A percentile compares a stretch with the other conserved stretches of the same genome.
phyloP scores from a whole-genome alignment of 2,888 invertebrate genomes.

The Matsumyia berberina region DNA sequence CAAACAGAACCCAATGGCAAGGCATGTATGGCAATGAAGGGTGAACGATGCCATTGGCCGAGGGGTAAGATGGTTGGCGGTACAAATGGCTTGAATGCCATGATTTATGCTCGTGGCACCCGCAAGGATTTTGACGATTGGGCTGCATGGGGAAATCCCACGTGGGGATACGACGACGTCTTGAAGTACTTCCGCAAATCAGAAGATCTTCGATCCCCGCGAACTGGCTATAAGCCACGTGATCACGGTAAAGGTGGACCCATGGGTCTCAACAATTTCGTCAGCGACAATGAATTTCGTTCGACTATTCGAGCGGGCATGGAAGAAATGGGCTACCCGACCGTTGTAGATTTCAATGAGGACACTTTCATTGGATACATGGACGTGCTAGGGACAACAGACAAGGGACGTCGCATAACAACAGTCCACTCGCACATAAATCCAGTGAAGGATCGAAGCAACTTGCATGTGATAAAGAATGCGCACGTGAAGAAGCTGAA shows the following conservation, averaged over 20 bases:
- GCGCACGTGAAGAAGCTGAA: slow-evolving; percentile 86
- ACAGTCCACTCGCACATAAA: slow-evolving; percentile 90
- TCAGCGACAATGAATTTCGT: slow-evolving; percentile 90
- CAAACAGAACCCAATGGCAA: slow-evolving; percentile 82
- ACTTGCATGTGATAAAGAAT: slow-evolving; percentile 87
- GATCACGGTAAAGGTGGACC: slow-evolving; percentile 88
- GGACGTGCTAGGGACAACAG: slow-evolving; percentile 93
- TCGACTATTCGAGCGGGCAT: slow-evolving; percentile 91
- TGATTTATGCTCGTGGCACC: slow-evolving; percentile 89
- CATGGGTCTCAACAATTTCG: slow-evolving; percentile 85
- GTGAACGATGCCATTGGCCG: slow-evolving; percentile 85
- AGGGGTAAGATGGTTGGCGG: slow-evolving; percentile 89
- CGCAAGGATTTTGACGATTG: slow-evolving; percentile 88
- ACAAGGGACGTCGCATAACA: slow-evolving; percentile 92
- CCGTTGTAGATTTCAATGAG: slow-evolving; percentile 91
- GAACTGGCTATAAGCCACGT: slow-evolving; percentile 78
- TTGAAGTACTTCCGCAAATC: slow-evolving; percentile 93
- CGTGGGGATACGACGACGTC: slow-evolving; percentile 91
- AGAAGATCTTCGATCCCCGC: slow-evolving; percentile 86
- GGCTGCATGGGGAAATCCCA: slow-evolving; percentile 87
- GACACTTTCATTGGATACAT: slow-evolving; percentile 93
- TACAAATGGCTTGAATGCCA: slow-evolving; percentile 87
- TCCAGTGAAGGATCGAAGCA: slow-evolving; percentile 85
- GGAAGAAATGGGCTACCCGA: slow-evolving; percentile 92
- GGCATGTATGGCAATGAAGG: slow-evolving; percentile 82